Evolutionary conservation across 2,888 invertebrate species (phyloP).

Genomic region (Cacoxenus indagator): DNA sequence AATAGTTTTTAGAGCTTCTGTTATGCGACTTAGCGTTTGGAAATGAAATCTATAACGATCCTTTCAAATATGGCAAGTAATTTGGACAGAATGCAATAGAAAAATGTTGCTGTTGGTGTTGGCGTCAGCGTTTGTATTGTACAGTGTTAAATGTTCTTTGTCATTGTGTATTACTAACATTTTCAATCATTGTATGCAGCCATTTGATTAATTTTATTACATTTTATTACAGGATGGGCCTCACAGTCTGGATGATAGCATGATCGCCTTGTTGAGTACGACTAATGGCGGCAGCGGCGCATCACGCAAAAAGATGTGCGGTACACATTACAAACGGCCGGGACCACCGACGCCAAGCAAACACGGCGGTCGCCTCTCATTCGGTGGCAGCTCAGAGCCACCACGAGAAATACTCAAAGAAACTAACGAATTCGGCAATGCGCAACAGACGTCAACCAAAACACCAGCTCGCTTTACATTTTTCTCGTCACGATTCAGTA

Average conservation of each 20-base stretch:
- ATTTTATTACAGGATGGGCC: constrained; percentile 54
- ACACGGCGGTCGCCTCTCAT: constrained; percentile 81
- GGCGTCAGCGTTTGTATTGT: too few species aligned
- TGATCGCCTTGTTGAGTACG: constrained; percentile 69
- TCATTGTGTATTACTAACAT: too few species aligned
- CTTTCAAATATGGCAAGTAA: too few species aligned
- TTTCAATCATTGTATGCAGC: too few species aligned
- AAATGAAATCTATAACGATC: too few species aligned
- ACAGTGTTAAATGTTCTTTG: too few species aligned
- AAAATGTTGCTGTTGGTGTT: too few species aligned
- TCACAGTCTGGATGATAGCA: constrained; percentile 66
- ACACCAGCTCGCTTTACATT: constrained; percentile 78
- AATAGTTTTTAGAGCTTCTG: too few species aligned
- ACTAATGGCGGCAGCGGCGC: constrained; percentile 52
- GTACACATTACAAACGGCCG: constrained; percentile 84
- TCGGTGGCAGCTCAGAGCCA: constrained; percentile 69
- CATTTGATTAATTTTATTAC: constrained; percentile 13
- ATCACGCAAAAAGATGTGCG: constrained; percentile 74
- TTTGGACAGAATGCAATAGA: too few species aligned
- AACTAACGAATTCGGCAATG: constrained; percentile 61
- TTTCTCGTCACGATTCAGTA: constrained; percentile 72
- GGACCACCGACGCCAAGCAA: constrained; percentile 91
- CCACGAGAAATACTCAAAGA: constrained; percentile 76
- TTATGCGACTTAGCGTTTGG: too few species aligned
- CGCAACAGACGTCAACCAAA: too few species aligned